These are phyloP conservation scores for Lymantria monacha DNA, from an alignment of 2,888 invertebrate genomes.

Conservation along the genomic window DNA sequence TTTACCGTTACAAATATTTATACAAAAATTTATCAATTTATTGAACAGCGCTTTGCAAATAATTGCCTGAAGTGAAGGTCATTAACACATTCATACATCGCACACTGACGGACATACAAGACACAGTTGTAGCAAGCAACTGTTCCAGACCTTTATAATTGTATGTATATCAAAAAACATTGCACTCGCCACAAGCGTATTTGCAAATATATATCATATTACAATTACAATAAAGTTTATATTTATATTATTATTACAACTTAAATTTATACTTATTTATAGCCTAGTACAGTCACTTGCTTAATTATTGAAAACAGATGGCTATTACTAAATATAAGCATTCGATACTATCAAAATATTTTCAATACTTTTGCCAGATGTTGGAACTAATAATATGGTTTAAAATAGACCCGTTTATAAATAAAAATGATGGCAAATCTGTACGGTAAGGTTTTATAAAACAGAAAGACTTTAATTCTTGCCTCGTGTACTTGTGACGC, in stretches of 20 bases:
- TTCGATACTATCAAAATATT: constrained; percentile 23
- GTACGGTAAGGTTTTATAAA: too few relatives aligned
- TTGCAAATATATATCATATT: constrained; percentile 29
- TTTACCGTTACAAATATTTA: constrained; percentile 79
- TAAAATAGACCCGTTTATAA: too few relatives aligned
- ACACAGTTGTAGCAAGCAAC: constrained; percentile 27
- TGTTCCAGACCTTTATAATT: constrained; percentile 9
- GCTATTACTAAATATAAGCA: constrained; percentile 9
- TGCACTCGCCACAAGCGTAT: constrained; percentile 37
- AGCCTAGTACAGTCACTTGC: constrained; percentile 33
- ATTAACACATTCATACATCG: constrained; percentile 40
- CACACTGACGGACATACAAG: constrained; percentile 27
- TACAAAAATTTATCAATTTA: constrained; percentile 77
- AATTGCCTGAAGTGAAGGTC: constrained; percentile 55
- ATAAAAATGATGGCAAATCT: too few relatives aligned
- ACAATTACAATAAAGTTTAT: constrained; percentile 17
- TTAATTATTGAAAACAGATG: constrained; percentile 11
- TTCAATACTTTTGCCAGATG: background rate
- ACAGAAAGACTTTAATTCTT: too few relatives aligned
- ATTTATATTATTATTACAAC: constrained; percentile 19
- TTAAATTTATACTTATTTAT: constrained; percentile 28
- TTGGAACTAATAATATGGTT: too few relatives aligned
- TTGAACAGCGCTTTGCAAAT: constrained; percentile 67
- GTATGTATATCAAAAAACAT: constrained; percentile 30
- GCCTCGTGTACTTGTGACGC: too few relatives aligned